Base-by-base conservation (phyloP, 2,797 vertebrate species). In the Melanogrammus aeglefinus region DNA sequence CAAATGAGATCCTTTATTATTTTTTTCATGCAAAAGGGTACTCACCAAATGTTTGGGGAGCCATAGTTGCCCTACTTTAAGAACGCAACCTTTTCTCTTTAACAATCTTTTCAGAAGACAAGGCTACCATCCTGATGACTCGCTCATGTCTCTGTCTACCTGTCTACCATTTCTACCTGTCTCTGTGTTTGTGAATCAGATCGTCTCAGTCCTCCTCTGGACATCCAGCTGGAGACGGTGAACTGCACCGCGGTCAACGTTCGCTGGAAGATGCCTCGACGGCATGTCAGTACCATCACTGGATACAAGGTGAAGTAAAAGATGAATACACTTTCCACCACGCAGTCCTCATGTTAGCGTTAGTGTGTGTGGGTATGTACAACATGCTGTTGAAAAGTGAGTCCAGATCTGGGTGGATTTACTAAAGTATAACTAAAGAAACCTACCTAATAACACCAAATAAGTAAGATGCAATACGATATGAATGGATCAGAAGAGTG, bases 211-310 rank as follows among this genome's bases (percentile, higher is more conserved):
- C 96, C 97, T 77, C 97, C 97, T 9, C 83, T 96, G 0, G 94
- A 96, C 81, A 95, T 99, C 79, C 88, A 93, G 83, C 88, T 99
- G 90, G 95, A 95, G 41, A 92, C 95, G 0, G 44, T 97, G 85
- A 99, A 98, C 93, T 99, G 97, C 81, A 96, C 97, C 0, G 94
- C 97, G 0, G 93, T 98, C 85, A 94, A 93, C 0, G 92, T 97
- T 57, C 95, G 94, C 78, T 99, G 97, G 97, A 96, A 95, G 86
- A 96, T 96, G 94, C 96, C 96, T 2, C 91, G 93, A 9, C 93
- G 95, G 81, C 94, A 96, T 0, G 86, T 91, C 0, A 95, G 92
- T 86, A 94, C 93, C 79, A 91, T 98, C 89, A 94, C 92, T 0
- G 97, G 97, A 9, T 98, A 98, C 86, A 98, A 96, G 78, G 97